Percentiles rank a stretch among this genome's conserved stretches.
Conservation (phyloP, 2,797 vertebrate species). For the Onychomys torridus region DNA sequence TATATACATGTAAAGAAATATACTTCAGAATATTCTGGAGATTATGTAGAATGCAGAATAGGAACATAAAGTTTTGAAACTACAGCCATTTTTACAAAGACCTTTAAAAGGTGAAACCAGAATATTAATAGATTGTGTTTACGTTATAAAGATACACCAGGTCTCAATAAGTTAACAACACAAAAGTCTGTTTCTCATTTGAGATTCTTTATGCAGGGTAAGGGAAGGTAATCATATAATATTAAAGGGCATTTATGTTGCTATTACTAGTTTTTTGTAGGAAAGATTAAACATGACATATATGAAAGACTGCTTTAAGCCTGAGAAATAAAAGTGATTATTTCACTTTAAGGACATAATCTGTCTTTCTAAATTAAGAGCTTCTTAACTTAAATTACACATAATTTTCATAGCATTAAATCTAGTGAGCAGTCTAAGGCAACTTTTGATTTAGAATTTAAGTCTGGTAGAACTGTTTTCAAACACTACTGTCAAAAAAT, state of each 20-base stretch:
- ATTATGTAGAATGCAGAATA: neutral
- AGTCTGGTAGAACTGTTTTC: neutral
- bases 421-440: neutral
- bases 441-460: neutral
- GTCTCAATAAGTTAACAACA: neutral
- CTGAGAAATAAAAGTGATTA: neutral
- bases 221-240: neutral
- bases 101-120: neutral
- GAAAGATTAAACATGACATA: neutral
- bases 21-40: neutral
- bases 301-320: neutral
- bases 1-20: neutral
- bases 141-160: neutral
- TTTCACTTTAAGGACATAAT: neutral
- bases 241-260: neutral
- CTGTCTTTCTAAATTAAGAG: neutral
- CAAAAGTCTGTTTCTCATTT: neutral
- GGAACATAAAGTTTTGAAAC: neutral
- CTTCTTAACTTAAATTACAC: neutral
- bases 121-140: neutral
- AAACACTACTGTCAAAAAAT: neutral
- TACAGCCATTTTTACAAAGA: neutral
- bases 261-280: neutral
- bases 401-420: neutral
- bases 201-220: neutral